phyloP scores from a whole-genome alignment of 2,113 vertebrate species.

The Tylochromis polylepis region DNA sequence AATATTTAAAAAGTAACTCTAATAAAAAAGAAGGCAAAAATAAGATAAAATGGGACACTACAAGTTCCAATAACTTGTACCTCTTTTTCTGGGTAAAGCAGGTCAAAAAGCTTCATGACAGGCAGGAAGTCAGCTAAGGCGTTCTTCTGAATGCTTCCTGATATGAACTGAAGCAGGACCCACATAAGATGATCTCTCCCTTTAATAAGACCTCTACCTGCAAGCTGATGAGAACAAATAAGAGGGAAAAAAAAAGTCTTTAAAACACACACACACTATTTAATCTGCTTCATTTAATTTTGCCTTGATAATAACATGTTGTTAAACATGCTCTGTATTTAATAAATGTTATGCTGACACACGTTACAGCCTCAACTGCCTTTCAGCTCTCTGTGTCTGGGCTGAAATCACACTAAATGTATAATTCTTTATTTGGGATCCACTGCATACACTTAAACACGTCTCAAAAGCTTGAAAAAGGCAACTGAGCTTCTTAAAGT shows the following conservation, averaged over 20 bases:
- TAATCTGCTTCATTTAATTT: background rate
- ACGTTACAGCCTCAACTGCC: background rate
- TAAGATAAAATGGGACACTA: background rate
- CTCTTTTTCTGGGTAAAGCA: conserved; percentile 97
- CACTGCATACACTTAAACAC: background rate
- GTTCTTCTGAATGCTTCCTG: conserved; percentile 98
- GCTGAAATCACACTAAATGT: background rate
- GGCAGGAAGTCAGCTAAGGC: conserved; percentile 94
- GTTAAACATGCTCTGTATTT: background rate
- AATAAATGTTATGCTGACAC: background rate
- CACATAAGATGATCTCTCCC: conserved; percentile 98
- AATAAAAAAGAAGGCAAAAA: background rate
- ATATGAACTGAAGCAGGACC: conserved; percentile 98
- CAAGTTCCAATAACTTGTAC: conserved; percentile 58
- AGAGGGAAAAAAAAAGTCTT: background rate
- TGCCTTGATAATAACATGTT: background rate
- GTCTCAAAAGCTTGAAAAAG: background rate
- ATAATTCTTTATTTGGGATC: background rate
- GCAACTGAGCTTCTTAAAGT: background rate
- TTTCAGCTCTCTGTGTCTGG: background rate
- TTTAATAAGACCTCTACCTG: conserved; percentile 96
- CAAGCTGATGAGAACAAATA: conserved; percentile 78
- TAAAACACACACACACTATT: background rate
- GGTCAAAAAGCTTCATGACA: conserved; percentile 98
- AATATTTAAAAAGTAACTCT: background rate